These are phyloP conservation scores for Tiliqua scincoides DNA, from an alignment of 2,113 vertebrate genomes.

Conservation along the genomic window DNA sequence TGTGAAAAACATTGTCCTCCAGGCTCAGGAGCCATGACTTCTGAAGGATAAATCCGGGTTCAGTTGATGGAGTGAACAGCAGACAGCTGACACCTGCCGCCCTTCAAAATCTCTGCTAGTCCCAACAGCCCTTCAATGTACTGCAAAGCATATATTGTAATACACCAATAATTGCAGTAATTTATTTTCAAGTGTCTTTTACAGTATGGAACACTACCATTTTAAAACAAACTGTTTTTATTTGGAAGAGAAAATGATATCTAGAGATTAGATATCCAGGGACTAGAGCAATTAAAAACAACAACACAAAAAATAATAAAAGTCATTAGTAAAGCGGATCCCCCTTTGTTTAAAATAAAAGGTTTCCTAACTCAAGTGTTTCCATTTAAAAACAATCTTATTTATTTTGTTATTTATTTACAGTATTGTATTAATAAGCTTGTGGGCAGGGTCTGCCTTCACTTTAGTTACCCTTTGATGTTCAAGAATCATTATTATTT, in stretches of 20 bases:
- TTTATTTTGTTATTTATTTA: background rate
- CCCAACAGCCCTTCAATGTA: slow-evolving; percentile 4
- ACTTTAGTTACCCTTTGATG: background rate
- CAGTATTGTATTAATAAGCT: background rate
- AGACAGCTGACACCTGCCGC: slow-evolving; percentile 5
- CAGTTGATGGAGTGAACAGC: background rate
- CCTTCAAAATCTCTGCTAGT: background rate
- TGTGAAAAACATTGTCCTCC: background rate
- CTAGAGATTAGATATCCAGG: background rate
- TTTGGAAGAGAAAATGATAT: background rate
- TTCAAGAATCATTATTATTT: background rate
- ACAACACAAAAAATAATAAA: background rate
- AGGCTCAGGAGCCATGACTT: background rate
- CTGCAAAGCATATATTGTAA: background rate
- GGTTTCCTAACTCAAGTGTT: background rate
- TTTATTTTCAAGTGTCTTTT: slow-evolving; percentile 10
- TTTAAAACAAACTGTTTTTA: background rate
- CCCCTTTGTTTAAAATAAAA: too few species aligned
- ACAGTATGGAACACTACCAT: background rate
- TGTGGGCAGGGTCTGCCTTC: background rate
- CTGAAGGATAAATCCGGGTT: background rate
- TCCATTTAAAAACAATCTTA: background rate
- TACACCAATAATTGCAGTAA: background rate
- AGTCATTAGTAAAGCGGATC: background rate
- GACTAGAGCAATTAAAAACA: background rate